Base-by-base conservation (phyloP, 2,113 vertebrate species). In the Brienomyrus brachyistius region DNA sequence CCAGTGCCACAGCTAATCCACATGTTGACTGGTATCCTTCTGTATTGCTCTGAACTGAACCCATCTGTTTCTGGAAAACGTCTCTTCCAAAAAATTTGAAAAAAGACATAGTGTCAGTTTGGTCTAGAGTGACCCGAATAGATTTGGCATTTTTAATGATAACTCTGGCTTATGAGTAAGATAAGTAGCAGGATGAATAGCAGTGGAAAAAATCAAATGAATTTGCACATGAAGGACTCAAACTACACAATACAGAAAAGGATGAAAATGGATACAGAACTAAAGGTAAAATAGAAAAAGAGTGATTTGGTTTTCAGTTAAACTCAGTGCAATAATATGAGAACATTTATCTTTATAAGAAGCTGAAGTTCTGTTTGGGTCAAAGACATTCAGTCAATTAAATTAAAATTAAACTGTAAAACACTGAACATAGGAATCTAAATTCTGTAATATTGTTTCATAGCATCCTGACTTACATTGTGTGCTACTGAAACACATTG, bases 31-130 rank as follows among this genome's bases (percentile, higher is more conserved):
- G 89, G 92, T 86, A 52, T 96, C 97, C 92, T 96, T 97, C 62
- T 97, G 93, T 91, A 99, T 92, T 97, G 97, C 40, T 96, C 95
- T 0, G 98, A 97, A 54, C 91, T 93, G 93, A 98, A 98, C 7
- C 97, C 95, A n/a, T 91, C 93, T 0, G 97, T 94, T 77, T 91
- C 90, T 0, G 94, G 89, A 90, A 98, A 98, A 90, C 70, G 97
- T 96, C n/a, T 97, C 96, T 0, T 97, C 96, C 88, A 97, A 92
- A 13, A 97, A 98, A 21, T 66, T 97, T 93, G 83, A 97, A 98
- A 94, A 98, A 94, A 98, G 98, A 93, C 97, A 99, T 62, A 98
- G 95, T 40, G 97, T 98, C 94, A 98, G 90, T 94, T 98, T 97
- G 0, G 97, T 98, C 97, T 98, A 59, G 91, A 86, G 91, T 7